Base-by-base conservation (phyloP, 2,888 invertebrate species). In the Andrena flavipes region DNA sequence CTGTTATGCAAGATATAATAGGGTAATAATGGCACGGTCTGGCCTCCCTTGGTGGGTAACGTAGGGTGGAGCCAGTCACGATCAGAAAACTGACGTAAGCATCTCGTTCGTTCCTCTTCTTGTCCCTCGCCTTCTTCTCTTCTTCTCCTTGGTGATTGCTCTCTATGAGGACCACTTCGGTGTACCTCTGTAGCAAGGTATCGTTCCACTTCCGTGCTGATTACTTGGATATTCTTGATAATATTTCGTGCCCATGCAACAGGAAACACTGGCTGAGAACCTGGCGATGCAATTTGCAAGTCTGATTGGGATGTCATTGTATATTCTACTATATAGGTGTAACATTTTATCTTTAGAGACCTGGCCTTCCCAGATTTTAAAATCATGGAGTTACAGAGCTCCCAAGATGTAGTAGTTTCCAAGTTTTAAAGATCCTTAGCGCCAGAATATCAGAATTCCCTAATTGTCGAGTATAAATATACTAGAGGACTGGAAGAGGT, bases 11-110 rank as follows among this genome's bases (percentile, higher is more conserved):
- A 93, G 90, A 91, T 89, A 91, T 93, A 93, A 93, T 93, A 90
- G 92, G 92, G 88, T 92, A 93, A 93, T 93, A 93, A 93, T 93
- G 92, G 92, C 90, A 86, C 84, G 88, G 90, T 89, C 88, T 84
- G 87, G 86, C 81, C 82, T 84, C 88, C 84, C 85, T 87, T 82
- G 87, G 85, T 85, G 87, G 90, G 91, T 90, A 92, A 92, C 89
- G 86, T 89, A 92, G 93, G 93, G 93, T 93, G 93, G 93, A 92
- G 93, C 90, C 89, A 90, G 93, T 93, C 93, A 94, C 93, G 93
- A 93, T 89, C 90, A 89, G 89, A 87, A 86, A 87, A 91, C 91
- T 91, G 92, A 92, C 92, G 92, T 91, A 92, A 92, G 92, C 91
- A 91, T 92, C 91, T 92, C 87, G 90, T 90, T 90, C 89, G 88